Evolutionary conservation across 2,797 vertebrate species (phyloP).

Genomic region (Syngnathus acus): DNA sequence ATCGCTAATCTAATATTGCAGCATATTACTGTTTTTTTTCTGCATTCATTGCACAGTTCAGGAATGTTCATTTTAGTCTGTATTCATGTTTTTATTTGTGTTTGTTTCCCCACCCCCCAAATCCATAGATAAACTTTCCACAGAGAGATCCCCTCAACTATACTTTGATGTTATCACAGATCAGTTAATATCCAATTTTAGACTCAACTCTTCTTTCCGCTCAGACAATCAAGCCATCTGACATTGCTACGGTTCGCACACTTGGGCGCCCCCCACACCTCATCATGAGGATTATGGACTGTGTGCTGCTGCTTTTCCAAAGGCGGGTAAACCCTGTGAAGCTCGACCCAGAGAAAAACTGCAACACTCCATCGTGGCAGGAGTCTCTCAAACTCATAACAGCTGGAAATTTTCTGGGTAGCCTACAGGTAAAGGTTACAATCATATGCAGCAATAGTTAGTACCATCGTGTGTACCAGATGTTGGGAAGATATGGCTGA

Average conservation of each 20-base stretch:
- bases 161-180: neutral
- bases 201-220: neutral
- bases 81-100: too few relatives aligned
- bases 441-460: neutral
- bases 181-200: neutral
- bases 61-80: too few relatives aligned
- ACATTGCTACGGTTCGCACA: slow-evolving; percentile 90
- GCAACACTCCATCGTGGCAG: slow-evolving; percentile 84
- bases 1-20: too few relatives aligned
- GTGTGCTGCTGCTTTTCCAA: slow-evolving; percentile 90
- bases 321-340: slow-evolving; percentile 80
- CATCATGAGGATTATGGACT: slow-evolving; percentile 98
- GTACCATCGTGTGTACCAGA: neutral
- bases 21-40: too few relatives aligned
- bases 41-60: too few relatives aligned
- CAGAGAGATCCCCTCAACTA: neutral
- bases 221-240: slow-evolving; percentile 91
- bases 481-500: neutral
- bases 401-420: slow-evolving; percentile 90
- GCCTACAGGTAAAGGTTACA: slow-evolving; percentile 54
- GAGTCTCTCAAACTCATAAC: slow-evolving; percentile 96
- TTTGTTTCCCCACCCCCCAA: too few relatives aligned
- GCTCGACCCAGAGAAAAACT: slow-evolving; percentile 79
- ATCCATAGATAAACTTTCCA: neutral
- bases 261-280: slow-evolving; percentile 90